A percentile compares a stretch with the other conserved stretches of the same genome.
Conservation (phyloP, 2,797 vertebrate species). For the Eospalax fontanierii region DNA sequence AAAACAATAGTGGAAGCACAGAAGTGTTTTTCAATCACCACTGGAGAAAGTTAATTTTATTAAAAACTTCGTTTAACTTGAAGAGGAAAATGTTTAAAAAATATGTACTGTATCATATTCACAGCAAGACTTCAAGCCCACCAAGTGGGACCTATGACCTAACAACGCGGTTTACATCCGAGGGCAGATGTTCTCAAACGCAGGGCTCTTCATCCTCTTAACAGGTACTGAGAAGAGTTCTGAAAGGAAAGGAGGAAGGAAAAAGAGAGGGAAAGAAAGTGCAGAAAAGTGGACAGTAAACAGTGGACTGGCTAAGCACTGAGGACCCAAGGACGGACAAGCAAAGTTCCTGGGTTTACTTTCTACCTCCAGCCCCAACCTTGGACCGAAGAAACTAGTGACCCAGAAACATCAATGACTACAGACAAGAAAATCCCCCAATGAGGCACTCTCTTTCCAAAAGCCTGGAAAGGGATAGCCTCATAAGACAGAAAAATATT, state of each 20-base stretch:
- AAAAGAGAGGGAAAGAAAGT: too few relatives aligned
- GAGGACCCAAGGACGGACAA: neutral
- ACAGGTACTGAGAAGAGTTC: conserved; percentile 18
- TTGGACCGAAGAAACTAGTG: neutral
- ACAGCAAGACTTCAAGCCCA: neutral
- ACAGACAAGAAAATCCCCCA: neutral
- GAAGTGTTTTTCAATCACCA: neutral
- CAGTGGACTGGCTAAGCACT: neutral
- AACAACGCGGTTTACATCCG: neutral
- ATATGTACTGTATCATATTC: neutral
- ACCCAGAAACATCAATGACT: neutral
- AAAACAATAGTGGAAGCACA: neutral
- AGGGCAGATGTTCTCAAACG: neutral
- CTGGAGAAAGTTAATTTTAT: neutral
- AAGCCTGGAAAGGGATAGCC: neutral
- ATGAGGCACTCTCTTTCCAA: neutral
- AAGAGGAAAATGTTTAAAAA: conserved; percentile 14
- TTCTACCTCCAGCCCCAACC: neutral
- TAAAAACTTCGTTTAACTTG: neutral
- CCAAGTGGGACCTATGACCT: neutral
- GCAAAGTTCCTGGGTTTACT: neutral
- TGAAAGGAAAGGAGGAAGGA: neutral
- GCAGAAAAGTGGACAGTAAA: neutral
- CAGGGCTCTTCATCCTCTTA: neutral
- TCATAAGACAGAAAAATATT: neutral